phyloP scores from a whole-genome alignment of 2,797 vertebrate species.

The Podargus strigoides region DNA sequence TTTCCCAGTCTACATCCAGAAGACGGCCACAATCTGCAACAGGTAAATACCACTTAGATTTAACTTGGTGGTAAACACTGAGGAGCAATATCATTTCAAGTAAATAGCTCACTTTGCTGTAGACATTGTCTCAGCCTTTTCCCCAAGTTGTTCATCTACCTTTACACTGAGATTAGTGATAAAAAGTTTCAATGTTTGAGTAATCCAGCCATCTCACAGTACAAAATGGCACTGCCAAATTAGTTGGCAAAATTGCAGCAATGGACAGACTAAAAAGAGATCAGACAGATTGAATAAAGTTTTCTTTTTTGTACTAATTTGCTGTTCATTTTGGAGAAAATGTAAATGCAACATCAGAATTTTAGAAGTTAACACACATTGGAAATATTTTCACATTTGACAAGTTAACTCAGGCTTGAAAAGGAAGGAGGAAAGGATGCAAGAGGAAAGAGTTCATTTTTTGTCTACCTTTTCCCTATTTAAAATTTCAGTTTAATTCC shows the following conservation, averaged over 20 bases:
- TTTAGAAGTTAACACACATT: neutral
- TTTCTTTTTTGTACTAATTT: too few relatives aligned
- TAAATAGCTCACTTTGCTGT: neutral
- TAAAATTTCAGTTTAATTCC: neutral
- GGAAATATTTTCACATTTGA: neutral
- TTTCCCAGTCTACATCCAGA: slow-evolving; percentile 1
- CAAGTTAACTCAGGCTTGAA: neutral
- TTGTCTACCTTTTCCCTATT: neutral
- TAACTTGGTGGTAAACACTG: neutral
- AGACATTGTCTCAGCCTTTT: neutral
- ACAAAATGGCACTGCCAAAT: neutral
- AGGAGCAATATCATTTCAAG: neutral
- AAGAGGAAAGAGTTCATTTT: neutral
- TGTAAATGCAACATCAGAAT: neutral
- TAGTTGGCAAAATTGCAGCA: neutral
- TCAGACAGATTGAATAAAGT: neutral
- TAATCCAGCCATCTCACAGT: neutral
- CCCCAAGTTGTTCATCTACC: neutral
- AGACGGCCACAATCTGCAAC: neutral
- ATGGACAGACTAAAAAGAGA: neutral
- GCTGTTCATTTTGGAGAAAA: neutral
- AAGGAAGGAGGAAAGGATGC: neutral
- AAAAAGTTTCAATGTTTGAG: neutral
- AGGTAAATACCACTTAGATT: neutral
- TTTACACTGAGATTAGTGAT: neutral